Percentiles rank a stretch among this genome's conserved stretches.
Conservation (phyloP, 2,888 invertebrate species). For the Ceriagrion tenellum region DNA sequence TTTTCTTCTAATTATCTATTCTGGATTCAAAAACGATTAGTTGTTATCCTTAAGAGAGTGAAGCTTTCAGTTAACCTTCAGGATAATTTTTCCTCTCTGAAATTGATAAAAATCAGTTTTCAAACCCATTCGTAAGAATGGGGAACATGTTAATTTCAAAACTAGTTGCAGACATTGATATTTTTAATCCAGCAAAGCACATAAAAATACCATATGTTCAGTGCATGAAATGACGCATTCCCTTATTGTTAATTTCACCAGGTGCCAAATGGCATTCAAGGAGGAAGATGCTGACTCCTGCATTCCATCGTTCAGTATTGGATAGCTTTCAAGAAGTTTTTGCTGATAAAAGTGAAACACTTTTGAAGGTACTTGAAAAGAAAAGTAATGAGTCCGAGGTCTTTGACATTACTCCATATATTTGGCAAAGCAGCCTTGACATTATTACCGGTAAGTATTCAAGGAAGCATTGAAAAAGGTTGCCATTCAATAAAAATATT, state of each 20-base stretch:
- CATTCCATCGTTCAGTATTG: conserved; percentile 68
- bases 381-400: neutral
- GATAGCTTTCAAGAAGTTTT: conserved; percentile 68
- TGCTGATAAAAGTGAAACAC: conserved; percentile 65
- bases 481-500: neutral
- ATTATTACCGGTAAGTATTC: conserved; percentile 65
- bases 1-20: too few species aligned
- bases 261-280: conserved; percentile 69
- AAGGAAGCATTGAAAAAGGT: neutral
- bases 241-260: neutral
- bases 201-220: too few species aligned
- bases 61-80: too few species aligned
- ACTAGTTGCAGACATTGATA: too few species aligned
- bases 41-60: too few species aligned
- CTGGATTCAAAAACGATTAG: too few species aligned
- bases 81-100: too few species aligned
- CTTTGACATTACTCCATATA: conserved; percentile 59
- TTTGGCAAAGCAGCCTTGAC: conserved; percentile 66
- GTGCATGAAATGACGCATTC: too few species aligned
- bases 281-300: conserved; percentile 69
- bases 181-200: too few species aligned
- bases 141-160: too few species aligned
- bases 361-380: conserved; percentile 48
- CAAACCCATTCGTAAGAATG: too few species aligned
- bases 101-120: too few species aligned